A percentile compares a stretch with the other conserved stretches of the same genome.
Evolutionary conservation across 2,113 vertebrate genomes (phyloP).

Genomic region (Nibea coibor): DNA sequence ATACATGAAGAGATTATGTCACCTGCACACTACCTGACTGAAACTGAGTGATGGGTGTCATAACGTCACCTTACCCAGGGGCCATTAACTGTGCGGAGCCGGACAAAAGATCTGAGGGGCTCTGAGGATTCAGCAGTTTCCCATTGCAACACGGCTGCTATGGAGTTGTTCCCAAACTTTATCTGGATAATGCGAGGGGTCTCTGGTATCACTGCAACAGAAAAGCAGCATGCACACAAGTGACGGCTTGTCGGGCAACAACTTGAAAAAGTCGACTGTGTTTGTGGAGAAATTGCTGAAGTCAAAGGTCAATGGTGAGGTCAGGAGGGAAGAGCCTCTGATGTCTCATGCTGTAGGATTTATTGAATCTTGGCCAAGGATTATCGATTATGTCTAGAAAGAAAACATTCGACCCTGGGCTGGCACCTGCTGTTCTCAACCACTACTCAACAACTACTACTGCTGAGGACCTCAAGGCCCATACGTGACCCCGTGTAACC

Average conservation of each 20-base stretch:
- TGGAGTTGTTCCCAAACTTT: constrained; percentile 60
- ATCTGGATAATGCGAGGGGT: constrained; percentile 67
- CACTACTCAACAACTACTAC: too few relatives aligned
- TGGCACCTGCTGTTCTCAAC: too few relatives aligned
- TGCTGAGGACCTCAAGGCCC: too few relatives aligned
- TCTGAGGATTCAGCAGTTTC: constrained; percentile 39
- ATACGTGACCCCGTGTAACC: too few relatives aligned
- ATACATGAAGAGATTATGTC: constrained; percentile 7
- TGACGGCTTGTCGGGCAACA: neutral
- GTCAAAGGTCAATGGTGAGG: too few relatives aligned
- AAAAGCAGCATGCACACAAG: neutral
- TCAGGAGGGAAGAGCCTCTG: too few relatives aligned
- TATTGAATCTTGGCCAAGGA: too few relatives aligned
- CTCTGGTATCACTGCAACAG: constrained; percentile 77
- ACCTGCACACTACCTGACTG: neutral
- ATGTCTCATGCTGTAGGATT: too few relatives aligned
- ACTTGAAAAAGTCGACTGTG: neutral
- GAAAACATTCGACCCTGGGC: too few relatives aligned
- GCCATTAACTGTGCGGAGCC: constrained; percentile 37
- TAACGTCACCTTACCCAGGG: constrained; percentile 74
- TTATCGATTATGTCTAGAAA: too few relatives aligned
- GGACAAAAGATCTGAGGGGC: constrained; percentile 51
- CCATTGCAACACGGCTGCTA: constrained; percentile 70
- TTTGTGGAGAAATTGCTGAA: too few relatives aligned
- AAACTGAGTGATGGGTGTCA: neutral